These are phyloP conservation scores for Xestia c-nigrum DNA, from an alignment of 2,888 invertebrate species.

Conservation along the genomic window DNA sequence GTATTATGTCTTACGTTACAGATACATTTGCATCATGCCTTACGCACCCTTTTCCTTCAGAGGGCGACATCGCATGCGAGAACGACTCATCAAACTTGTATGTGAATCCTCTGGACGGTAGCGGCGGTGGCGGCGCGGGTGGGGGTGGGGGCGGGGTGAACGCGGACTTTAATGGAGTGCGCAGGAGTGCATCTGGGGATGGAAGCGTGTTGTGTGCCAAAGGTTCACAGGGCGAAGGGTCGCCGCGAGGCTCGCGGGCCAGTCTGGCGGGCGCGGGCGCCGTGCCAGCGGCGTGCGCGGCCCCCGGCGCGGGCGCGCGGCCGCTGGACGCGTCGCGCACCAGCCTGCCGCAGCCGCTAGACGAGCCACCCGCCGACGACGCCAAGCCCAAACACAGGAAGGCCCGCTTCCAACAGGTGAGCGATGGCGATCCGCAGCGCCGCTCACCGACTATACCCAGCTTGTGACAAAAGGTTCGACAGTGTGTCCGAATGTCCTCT, in stretches of 20 bases:
- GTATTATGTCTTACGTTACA: constrained; percentile 92
- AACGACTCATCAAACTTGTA: constrained; percentile 95
- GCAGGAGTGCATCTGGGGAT: constrained; percentile 95
- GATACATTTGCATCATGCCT: constrained; percentile 99
- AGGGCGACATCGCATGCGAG: constrained; percentile 94
- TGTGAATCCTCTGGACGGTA: constrained; percentile 96
- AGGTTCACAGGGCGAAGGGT: constrained; percentile 89
- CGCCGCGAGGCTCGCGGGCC: constrained; percentile 86
- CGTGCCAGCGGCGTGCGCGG: constrained; percentile 68
- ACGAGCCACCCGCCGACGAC: constrained; percentile 85
- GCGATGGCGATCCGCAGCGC: constrained; percentile 61
- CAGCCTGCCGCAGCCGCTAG: constrained; percentile 84
- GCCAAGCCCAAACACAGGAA: constrained; percentile 95
- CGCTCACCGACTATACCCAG: constrained; percentile 46
- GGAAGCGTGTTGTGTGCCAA: constrained; percentile 92
- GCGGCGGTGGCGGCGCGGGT: constrained; percentile 85
- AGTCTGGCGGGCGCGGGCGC: constrained; percentile 81
- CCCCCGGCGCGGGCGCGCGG: constrained; percentile 67
- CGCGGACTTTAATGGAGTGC: constrained; percentile 91
- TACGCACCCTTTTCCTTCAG: constrained; percentile 98
- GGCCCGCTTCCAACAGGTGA: constrained; percentile 96
- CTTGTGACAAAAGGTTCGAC: constrained; percentile 39
- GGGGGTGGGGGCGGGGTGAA: constrained; percentile 77
- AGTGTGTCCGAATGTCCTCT: constrained; percentile 33
- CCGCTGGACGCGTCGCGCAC: constrained; percentile 84